A percentile compares a stretch with the other conserved stretches of the same genome.
phyloP scores from a whole-genome alignment of 2,888 invertebrate genomes.

The Brachyopa scutellaris region DNA sequence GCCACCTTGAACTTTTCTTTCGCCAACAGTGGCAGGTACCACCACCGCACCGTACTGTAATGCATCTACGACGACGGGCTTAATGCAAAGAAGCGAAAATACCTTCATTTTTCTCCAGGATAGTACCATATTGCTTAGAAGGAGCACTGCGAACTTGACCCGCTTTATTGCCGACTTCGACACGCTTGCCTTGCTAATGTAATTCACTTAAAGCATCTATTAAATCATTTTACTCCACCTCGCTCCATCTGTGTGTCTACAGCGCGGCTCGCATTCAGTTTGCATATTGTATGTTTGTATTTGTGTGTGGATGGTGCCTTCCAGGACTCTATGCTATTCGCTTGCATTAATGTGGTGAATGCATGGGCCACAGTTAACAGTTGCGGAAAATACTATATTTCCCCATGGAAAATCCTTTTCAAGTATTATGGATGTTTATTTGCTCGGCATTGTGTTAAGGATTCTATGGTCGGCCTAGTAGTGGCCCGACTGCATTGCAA shows the following conservation, averaged over 20 bases:
- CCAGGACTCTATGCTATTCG: no score
- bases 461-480: slow-evolving; percentile 49
- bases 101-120: no score
- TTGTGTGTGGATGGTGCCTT: no score
- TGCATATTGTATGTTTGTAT: slow-evolving; percentile 33
- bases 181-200: slow-evolving; percentile 47
- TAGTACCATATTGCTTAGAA: no score
- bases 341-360: no score
- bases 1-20: slow-evolving; percentile 61
- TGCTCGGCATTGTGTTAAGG: slow-evolving; percentile 36
- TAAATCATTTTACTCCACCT: no score
- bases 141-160: slow-evolving; percentile 62
- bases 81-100: no score
- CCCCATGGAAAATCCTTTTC: slow-evolving; percentile 36
- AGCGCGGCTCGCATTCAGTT: not conserved
- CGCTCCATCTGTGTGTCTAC: not conserved
- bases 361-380: no score
- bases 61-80: no score
- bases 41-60: no score
- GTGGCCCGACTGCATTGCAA: no score
- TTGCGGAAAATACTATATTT: slow-evolving; percentile 20
- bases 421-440: slow-evolving; percentile 55
- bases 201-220: slow-evolving; percentile 65
- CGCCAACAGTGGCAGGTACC: no score
- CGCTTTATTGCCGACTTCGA: slow-evolving; percentile 37